These are phyloP conservation scores for Gymnobelideus leadbeateri DNA, from an alignment of 2,113 vertebrate genomes.

Conservation along the genomic window DNA sequence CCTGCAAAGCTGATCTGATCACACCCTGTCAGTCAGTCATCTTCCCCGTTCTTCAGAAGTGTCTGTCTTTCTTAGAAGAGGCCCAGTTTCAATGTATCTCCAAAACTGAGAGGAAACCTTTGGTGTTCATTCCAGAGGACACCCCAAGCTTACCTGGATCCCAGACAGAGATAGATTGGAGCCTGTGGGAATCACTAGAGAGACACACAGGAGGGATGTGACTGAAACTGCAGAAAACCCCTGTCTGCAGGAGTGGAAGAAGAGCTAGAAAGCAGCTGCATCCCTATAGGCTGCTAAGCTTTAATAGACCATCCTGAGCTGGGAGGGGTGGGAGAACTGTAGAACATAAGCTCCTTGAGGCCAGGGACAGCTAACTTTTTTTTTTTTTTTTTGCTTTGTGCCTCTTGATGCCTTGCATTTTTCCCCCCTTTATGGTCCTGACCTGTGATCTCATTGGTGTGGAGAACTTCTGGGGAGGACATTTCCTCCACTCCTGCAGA, in stretches of 20 bases:
- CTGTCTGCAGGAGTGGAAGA: not conserved
- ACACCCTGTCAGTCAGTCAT: not conserved
- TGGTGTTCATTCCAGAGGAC: not conserved
- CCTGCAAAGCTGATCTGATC: not conserved
- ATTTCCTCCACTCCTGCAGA: not conserved
- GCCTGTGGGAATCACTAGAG: not conserved
- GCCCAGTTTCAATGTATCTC: not conserved
- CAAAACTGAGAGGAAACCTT: not conserved
- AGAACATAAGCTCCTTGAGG: not conserved
- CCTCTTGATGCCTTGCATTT: not conserved
- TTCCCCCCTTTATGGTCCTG: not conserved
- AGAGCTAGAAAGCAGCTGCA: not conserved
- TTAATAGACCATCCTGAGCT: not conserved
- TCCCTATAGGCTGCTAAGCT: not conserved
- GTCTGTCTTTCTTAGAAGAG: not conserved
- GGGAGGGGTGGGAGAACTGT: not conserved
- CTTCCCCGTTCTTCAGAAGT: constrained; percentile 13
- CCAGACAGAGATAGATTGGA: not conserved
- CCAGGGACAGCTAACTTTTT: not conserved
- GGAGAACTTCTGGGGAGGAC: not conserved
- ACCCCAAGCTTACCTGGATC: not conserved
- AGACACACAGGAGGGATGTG: not conserved
- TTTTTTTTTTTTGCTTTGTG: not conserved
- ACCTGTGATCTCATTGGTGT: not conserved
- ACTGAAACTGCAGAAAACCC: not conserved